Evolutionary conservation across 2,113 vertebrate species (phyloP).

Genomic region (Cinclus cinclus): DNA sequence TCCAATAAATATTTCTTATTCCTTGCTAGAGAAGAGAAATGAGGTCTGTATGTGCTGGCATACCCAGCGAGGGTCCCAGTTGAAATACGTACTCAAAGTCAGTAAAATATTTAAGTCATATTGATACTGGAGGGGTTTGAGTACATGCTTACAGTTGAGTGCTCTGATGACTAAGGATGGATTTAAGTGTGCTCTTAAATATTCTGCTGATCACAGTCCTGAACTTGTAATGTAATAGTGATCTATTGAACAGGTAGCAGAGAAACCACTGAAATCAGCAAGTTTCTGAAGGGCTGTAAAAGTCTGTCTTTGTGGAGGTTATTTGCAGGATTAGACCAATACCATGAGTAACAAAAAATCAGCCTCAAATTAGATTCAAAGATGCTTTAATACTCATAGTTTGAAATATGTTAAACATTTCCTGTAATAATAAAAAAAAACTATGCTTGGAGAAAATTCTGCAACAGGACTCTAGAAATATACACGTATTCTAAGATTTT

Average conservation of each 20-base stretch:
- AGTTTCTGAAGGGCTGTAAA: background rate
- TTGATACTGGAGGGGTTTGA: background rate
- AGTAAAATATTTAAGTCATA: slow-evolving; percentile 3
- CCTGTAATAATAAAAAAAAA: background rate
- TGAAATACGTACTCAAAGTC: background rate
- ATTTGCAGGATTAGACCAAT: background rate
- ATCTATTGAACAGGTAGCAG: background rate
- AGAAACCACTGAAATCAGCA: background rate
- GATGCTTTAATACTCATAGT: background rate
- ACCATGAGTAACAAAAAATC: background rate
- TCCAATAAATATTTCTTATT: background rate
- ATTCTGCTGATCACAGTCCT: slow-evolving; percentile 38
- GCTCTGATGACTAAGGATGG: background rate
- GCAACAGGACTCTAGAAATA: background rate
- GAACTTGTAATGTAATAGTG: background rate
- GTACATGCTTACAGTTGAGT: background rate
- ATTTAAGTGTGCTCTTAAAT: slow-evolving; percentile 24
- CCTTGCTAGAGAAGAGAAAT: background rate
- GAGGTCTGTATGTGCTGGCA: background rate
- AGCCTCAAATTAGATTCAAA: background rate
- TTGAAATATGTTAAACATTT: background rate
- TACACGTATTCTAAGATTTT: background rate
- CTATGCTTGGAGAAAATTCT: background rate
- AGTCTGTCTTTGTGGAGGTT: background rate
- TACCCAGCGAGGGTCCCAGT: background rate